Percentiles rank a stretch among this genome's conserved stretches.
These are phyloP conservation scores for Ceramica pisi DNA, from an alignment of 2,888 invertebrate species.

Conservation along the genomic window DNA sequence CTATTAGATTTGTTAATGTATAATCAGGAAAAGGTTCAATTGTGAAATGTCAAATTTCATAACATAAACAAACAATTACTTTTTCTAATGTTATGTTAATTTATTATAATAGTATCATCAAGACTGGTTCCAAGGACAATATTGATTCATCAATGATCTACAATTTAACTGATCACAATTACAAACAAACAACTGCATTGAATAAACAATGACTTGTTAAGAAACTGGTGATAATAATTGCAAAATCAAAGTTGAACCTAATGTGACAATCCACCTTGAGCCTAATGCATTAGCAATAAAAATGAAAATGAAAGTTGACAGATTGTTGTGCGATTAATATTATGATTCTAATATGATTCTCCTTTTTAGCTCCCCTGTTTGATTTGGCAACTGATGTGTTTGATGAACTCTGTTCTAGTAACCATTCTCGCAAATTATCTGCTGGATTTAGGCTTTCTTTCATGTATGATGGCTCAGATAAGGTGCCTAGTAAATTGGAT, in stretches of 20 bases:
- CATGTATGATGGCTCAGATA: too few species aligned
- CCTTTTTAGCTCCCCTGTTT: too few species aligned
- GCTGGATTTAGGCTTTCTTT: background rate
- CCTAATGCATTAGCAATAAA: too few species aligned
- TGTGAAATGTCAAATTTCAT: slow-evolving; percentile 19
- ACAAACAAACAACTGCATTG: background rate
- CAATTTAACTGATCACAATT: background rate
- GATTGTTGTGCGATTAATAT: too few species aligned
- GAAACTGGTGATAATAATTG: background rate
- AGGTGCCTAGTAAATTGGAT: too few species aligned
- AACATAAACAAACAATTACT: slow-evolving; percentile 46
- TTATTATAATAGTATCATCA: background rate
- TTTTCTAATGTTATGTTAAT: background rate
- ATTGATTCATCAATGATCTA: background rate
- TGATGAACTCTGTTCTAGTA: background rate
- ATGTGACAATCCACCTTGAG: too few species aligned
- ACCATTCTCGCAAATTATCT: background rate
- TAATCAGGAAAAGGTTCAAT: background rate
- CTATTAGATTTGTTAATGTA: background rate
- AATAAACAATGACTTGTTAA: background rate
- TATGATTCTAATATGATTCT: too few species aligned
- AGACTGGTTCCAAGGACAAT: background rate
- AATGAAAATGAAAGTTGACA: too few species aligned
- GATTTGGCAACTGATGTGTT: background rate
- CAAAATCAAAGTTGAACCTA: too few species aligned